phyloP scores from a whole-genome alignment of 2,888 invertebrate genomes.

The Cacoxenus indagator region DNA sequence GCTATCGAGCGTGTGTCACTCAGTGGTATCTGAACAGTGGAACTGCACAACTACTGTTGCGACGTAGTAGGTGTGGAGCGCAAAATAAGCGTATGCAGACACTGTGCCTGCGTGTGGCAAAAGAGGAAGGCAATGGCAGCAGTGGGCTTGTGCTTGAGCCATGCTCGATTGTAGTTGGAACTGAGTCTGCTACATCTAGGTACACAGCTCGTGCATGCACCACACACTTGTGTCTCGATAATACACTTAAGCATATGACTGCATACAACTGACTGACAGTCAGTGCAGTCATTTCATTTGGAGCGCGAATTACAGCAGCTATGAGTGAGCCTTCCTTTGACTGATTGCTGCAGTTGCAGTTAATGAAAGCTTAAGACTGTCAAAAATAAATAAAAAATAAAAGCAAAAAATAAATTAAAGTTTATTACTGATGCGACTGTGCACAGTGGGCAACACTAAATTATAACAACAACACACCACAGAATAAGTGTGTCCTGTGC shows the following conservation, averaged over 20 bases:
- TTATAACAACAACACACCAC: too few species aligned
- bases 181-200: slow-evolving; percentile 53
- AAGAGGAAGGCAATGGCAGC: background rate
- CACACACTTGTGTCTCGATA: slow-evolving; percentile 66
- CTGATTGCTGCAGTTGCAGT: background rate
- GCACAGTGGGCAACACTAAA: too few species aligned
- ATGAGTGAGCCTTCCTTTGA: slow-evolving; percentile 17
- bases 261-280: slow-evolving; percentile 58
- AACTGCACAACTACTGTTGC: slow-evolving; percentile 43
- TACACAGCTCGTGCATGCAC: slow-evolving; percentile 58
- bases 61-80: too few species aligned
- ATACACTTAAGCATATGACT: slow-evolving; percentile 53
- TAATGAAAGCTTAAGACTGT: background rate
- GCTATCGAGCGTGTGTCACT: slow-evolving; percentile 49
- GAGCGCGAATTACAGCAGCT: slow-evolving; percentile 64
- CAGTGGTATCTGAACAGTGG: slow-evolving; percentile 59
- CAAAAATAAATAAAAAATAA: slow-evolving; percentile 14
- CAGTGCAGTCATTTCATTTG: slow-evolving; percentile 68
- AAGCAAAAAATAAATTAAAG: background rate
- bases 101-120: slow-evolving; percentile 48
- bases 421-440: background rate
- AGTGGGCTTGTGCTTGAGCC: background rate
- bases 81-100: slow-evolving; percentile 36
- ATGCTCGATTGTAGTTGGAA: slow-evolving; percentile 22
- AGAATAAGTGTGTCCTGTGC: background rate